Percentiles rank a stretch among this genome's conserved stretches.
These are phyloP conservation scores for Rhynchonycteris naso DNA, from an alignment of 2,797 vertebrate genomes.

Conservation along the genomic window DNA sequence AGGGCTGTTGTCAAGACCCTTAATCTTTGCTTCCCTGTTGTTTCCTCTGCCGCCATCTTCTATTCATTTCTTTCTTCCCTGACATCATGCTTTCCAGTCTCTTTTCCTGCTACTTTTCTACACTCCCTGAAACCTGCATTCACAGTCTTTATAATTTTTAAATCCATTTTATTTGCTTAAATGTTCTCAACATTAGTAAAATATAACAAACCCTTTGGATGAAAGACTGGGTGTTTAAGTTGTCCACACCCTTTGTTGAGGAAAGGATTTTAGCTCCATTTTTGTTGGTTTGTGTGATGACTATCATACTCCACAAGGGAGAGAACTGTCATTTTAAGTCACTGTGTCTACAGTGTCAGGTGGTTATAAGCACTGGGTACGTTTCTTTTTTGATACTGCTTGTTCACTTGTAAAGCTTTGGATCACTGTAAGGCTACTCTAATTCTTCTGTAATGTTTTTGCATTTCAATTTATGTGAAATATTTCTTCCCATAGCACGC, in stretches of 20 bases:
- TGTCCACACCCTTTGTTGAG: neutral
- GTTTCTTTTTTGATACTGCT: conserved; percentile 13
- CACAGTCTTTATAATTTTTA: neutral
- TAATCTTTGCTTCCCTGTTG: neutral
- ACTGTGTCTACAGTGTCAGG: neutral
- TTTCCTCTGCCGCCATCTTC: neutral
- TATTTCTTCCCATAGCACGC: conserved; percentile 89
- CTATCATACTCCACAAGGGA: neutral
- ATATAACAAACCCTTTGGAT: neutral
- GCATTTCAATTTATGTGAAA: neutral
- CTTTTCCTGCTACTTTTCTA: neutral
- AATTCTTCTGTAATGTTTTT: fast-evolving
- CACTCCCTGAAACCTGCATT: neutral
- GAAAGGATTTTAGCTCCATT: neutral
- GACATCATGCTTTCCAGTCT: neutral
- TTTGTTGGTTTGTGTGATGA: neutral
- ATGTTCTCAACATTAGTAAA: neutral
- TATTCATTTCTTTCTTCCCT: neutral
- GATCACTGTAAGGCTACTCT: neutral
- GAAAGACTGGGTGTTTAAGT: neutral
- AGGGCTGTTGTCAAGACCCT: fast-evolving
- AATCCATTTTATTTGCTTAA: neutral
- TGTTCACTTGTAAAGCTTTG: neutral
- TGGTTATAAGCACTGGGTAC: neutral
- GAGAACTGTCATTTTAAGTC: neutral